Conservation (phyloP, 1,140 invertebrate species). For the Antheraea pernyi region DNA sequence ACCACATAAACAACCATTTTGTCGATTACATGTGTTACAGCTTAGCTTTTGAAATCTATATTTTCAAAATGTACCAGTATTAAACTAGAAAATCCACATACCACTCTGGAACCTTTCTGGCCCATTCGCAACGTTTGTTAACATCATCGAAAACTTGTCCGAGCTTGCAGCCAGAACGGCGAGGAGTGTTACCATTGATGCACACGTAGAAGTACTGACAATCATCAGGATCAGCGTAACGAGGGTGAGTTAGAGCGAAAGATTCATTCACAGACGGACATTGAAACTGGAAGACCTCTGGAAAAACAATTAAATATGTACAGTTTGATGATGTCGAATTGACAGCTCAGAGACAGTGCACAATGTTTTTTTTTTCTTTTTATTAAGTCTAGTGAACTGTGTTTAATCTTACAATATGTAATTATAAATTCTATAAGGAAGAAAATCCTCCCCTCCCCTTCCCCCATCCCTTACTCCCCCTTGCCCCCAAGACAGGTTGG, state of each 20-base stretch:
- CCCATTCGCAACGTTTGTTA: slow-evolving; percentile 91
- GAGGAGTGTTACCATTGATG: slow-evolving; percentile 90
- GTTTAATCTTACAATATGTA: too few species aligned
- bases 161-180: slow-evolving; percentile 91
- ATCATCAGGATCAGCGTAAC: slow-evolving; percentile 93
- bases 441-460: too few species aligned
- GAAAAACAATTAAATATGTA: slow-evolving; percentile 22
- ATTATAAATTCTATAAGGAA: too few species aligned
- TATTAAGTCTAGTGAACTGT: too few species aligned
- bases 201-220: slow-evolving; percentile 96
- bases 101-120: slow-evolving; percentile 95
- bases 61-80: too few species aligned
- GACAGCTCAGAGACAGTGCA: too few species aligned
- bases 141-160: slow-evolving; percentile 95
- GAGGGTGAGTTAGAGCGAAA: slow-evolving; percentile 87
- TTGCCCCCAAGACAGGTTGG: too few species aligned
- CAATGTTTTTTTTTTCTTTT: too few species aligned
- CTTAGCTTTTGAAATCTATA: too few species aligned
- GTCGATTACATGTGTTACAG: too few species aligned
- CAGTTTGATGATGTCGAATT: neutral
- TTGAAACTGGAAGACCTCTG: slow-evolving; percentile 91
- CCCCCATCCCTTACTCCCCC: too few species aligned
- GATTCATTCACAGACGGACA: slow-evolving; percentile 89
- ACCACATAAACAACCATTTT: too few species aligned
- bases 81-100: slow-evolving; percentile 67